phyloP scores from a whole-genome alignment of 2,888 invertebrate species.

The Polydrusus pterygomalis region DNA sequence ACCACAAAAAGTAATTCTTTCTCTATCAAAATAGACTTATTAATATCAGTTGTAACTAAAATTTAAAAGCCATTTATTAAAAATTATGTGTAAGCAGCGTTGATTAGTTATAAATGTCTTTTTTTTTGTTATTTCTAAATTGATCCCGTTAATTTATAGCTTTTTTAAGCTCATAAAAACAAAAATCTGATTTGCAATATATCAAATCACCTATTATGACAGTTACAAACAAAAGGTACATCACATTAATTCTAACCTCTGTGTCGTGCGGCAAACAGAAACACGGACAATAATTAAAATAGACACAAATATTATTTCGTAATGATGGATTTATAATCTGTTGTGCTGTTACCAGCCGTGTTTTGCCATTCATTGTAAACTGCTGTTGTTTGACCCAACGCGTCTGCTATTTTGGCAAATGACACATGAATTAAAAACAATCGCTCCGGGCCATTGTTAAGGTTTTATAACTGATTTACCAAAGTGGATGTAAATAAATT shows the following conservation, averaged over 20 bases:
- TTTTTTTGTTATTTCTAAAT: too few species aligned
- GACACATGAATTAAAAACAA: constrained; percentile 56
- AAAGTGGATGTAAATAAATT: constrained; percentile 51
- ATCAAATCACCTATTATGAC: constrained; percentile 45
- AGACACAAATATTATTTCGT: constrained; percentile 56
- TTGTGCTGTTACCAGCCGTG: constrained; percentile 54
- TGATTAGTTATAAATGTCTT: too few species aligned
- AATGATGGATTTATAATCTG: constrained; percentile 57
- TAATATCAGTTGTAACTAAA: too few species aligned
- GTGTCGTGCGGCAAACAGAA: constrained; percentile 52
- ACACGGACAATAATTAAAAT: constrained; percentile 54
- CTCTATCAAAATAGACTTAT: too few species aligned
- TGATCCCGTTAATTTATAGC: too few species aligned
- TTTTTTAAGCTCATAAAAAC: neutral
- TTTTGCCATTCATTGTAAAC: constrained; percentile 54
- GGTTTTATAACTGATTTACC: constrained; percentile 52
- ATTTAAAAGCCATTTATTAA: too few species aligned
- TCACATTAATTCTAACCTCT: constrained; percentile 46
- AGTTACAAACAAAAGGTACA: constrained; percentile 53
- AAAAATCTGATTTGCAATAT: constrained; percentile 23
- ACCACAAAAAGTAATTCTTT: too few species aligned
- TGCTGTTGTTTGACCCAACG: constrained; percentile 54
- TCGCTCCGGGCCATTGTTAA: constrained; percentile 46
- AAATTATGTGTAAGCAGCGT: too few species aligned
- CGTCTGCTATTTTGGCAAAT: constrained; percentile 56